Base-by-base conservation (phyloP, 2,113 vertebrate genomes). In the Campylomormyrus numenius region DNA sequence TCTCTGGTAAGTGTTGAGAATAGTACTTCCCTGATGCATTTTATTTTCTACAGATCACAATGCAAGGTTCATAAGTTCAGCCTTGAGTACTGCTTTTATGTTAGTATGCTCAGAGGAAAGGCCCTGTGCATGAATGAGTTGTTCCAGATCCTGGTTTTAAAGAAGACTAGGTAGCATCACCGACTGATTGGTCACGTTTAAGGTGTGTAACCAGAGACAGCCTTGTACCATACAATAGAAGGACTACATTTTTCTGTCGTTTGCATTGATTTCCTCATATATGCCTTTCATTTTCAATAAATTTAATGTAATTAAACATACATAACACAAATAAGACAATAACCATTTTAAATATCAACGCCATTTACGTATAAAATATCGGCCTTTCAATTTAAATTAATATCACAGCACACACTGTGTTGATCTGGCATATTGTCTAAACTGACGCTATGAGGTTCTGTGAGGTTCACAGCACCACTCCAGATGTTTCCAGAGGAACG, bases 1-100 rank as follows among this genome's bases (percentile, higher is more conserved):
- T 99, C 93, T 96, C 98, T 19, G 97, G 98, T 99, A 92, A 97
- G 98, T 97, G 56, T 45, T 27, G 21, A 6, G 2, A 10, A n/a
- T 48, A 48, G 42, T 7, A 1, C 13, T 85, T 85, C 24, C 42
- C 39, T 48, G 21, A 21, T 85, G 83, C 45, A 1, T 48, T 85
- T 48, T 42, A 5, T 42, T 80, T 80, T 80, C 31, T 42, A 42
- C 74, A 42, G 74, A 80, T 42, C 35, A 42, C 35, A 31, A 80
- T 80, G 74, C 39, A 80, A 80, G 74, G 74, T 80, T 42, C 74
- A 80, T 80, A 42, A 35, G 74, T 35, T 35, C 74, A 80, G 3
- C 27, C 62, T 31, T 31, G 62, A 70, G 27, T 31, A 70, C 62
- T 31, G 62, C 9, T 31, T 70, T 17, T 35, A 7, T 80, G 31